Evolutionary conservation across 1,140 invertebrate genomes (phyloP), one percentile per base, ranked within the genome.

Genomic region (Habropoda laboriosa): DNA sequence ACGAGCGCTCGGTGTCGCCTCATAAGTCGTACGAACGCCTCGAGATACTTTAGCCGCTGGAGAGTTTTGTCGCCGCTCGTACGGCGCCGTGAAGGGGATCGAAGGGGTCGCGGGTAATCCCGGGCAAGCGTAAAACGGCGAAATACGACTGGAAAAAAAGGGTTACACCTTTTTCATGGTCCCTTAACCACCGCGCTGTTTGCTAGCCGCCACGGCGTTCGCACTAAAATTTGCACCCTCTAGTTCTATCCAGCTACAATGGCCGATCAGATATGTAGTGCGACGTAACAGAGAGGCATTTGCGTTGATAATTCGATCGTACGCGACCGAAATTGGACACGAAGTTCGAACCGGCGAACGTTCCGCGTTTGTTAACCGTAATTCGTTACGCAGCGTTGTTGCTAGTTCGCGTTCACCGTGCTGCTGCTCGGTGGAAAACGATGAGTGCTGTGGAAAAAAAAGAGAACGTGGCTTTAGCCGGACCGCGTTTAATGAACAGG

Each of bases 161-260:
- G 60, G 67, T 86, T 64, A 82, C 80, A 53, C 67, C 42, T 55
- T 85, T 75, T 82, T 79, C 83, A 73, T 64, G 82, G 49, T 49
- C 75, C 51, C 63, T 76, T 73, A 84, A 78, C 35, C 79, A 8
- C 21, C 30, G 66, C 35, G 45, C 16, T 45, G 64, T 30, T 58
- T 38, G 30, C 58, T 16, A 27, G 49, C 40, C 24, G 66, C 8
- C 47, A 27, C 24, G 60, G 24, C 38, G 35, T n/a, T 38, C 30
- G n/a, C 18, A 30, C 42, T 47, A 70, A 79, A 72, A 47, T 61
- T 71, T 42, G 13, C 67, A 32, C 75, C 42, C 72, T 51, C 57
- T 73, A 16, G 30, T 13, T n/a, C 13, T 21, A 6, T 8, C 21
- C 21, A 35, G 5, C 27, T 21, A 38, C 67, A 58, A 75, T 75